Evolutionary conservation across 1,140 invertebrate genomes (phyloP).

Genomic region (Temnothorax longispinosus): DNA sequence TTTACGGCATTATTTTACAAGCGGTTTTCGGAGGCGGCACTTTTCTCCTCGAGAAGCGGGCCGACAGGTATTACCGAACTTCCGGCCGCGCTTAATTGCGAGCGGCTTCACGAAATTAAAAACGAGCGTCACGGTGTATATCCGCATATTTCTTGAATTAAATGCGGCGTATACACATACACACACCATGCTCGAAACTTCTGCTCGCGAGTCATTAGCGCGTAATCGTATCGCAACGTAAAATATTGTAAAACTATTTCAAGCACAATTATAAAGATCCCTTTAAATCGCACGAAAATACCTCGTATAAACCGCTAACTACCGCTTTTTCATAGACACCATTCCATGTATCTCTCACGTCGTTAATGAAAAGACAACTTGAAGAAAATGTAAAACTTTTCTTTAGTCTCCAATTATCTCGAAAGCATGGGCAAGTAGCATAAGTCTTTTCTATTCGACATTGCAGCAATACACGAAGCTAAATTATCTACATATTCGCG

Average conservation of each 20-base stretch:
- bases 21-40: constrained; percentile 10
- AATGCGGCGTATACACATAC: background rate
- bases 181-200: background rate
- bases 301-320: background rate
- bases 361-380: background rate
- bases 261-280: constrained; percentile 27
- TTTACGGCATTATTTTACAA: constrained; percentile 48
- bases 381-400: background rate
- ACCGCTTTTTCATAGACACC: constrained; percentile 7
- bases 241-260: constrained; percentile 33
- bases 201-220: constrained; percentile 25
- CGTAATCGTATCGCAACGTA: constrained; percentile 14
- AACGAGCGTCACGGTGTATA: background rate
- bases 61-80: constrained; percentile 29
- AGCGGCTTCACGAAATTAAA: constrained; percentile 40
- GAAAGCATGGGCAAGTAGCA: background rate
- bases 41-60: constrained; percentile 5
- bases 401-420: constrained; percentile 4
- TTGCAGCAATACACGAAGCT: background rate
- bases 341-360: background rate
- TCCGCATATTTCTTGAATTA: constrained; percentile 6
- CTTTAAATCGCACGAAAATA: constrained; percentile 18
- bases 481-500: background rate
- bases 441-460: background rate
- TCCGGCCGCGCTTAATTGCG: constrained; percentile 39